Base-by-base conservation (phyloP, 2,113 vertebrate species). In the Megaceryle maxima region DNA sequence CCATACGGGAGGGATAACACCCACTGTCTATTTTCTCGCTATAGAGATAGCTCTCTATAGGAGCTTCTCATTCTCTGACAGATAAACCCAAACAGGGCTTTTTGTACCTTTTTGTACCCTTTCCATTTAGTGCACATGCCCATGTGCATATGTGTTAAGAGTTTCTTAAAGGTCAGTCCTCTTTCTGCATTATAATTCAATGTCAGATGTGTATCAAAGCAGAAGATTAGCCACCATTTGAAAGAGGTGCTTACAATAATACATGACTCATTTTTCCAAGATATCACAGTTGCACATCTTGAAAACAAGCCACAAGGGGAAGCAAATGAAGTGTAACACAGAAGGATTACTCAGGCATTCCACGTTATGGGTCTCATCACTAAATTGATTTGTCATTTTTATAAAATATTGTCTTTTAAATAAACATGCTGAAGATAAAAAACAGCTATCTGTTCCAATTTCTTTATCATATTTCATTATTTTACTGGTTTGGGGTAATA, bases 11-110 rank as follows among this genome's bases (percentile, higher is more conserved):
- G 11, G 66, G 7, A n/a, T 1, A 17, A 9, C 4, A n/a, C 60
- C 13, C 64, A 44, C 59, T 2, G 1, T 0, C 1, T 1, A 10
- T 39, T 37, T 67, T 46, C 62, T 67, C 18, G 17, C 16, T 33
- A 2, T 3, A 26, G 29, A 25, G 16, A 37, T 20, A 5, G 6
- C 26, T 69, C 63, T 39, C 70, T 6, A 0, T 0, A 44, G 20
- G 10, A 74, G 17, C 19, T 83, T 17, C 59, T 37, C 26, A 2
- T 3, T 80, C 50, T 69, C 33, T 37, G 21, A 10, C 50, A 33
- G 35, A 50, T 31, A 10, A 80, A 63, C 9, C 37, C 51, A 24
- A 63, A 70, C 5, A 13, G 29, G 15, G 18, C 2, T 69, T 92
- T 60, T 48, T 13, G 6, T 37, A 57, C 33, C 2, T 69, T 92